These are phyloP conservation scores for Zelostemma sp. DNA, from an alignment of 1,140 invertebrate species.

Conservation along the genomic window DNA sequence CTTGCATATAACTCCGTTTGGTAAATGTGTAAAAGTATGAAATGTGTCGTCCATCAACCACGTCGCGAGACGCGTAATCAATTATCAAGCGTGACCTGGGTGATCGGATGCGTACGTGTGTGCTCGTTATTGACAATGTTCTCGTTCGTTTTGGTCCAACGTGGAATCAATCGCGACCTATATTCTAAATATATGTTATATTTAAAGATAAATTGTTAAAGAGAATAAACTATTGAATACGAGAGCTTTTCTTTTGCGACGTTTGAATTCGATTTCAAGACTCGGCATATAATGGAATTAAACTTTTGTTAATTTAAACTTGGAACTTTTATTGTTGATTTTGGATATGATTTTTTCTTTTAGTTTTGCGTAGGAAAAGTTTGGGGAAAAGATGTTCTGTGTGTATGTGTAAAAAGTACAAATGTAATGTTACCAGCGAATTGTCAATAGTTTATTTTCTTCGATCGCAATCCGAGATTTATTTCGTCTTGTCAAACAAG, in stretches of 20 bases:
- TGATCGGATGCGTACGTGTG: constrained; percentile 28
- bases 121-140: constrained; percentile 42
- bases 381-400: not conserved
- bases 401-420: constrained; percentile 1
- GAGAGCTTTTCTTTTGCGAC: constrained; percentile 21
- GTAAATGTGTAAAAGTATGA: constrained; percentile 53
- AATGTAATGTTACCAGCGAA: constrained; percentile 7
- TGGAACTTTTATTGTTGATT: not conserved
- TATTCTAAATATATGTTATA: constrained; percentile 37
- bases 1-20: constrained; percentile 56
- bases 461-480: constrained; percentile 28
- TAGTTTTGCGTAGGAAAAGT: not conserved
- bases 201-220: constrained; percentile 37
- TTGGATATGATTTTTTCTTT: too few species aligned
- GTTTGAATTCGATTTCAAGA: constrained; percentile 23
- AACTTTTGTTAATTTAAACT: constrained; percentile 11
- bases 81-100: constrained; percentile 44
- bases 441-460: constrained; percentile 56
- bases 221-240: constrained; percentile 59
- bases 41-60: constrained; percentile 59
- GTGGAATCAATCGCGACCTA: constrained; percentile 34
- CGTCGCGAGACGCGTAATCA: constrained; percentile 57
- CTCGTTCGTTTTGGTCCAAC: constrained; percentile 17
- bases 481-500: constrained; percentile 28
- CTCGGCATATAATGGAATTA: constrained; percentile 22